Percentiles rank a stretch among this genome's conserved stretches.
Evolutionary conservation across 2,888 invertebrate species (phyloP).

Genomic region (Xanthia togata): DNA sequence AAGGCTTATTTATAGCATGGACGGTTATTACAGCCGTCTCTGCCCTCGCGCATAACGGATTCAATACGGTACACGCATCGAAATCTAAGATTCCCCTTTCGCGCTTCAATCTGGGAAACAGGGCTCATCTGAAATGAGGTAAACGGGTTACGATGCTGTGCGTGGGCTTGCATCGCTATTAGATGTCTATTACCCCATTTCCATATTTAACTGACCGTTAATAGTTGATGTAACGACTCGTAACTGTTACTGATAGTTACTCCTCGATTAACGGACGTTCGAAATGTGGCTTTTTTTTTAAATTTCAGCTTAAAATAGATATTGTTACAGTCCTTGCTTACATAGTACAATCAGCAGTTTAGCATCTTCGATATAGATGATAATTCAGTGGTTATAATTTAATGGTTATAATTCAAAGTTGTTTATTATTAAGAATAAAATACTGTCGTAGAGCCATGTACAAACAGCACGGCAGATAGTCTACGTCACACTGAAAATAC

Average conservation of each 20-base stretch:
- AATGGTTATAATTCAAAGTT: neutral
- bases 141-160: slow-evolving; percentile 38
- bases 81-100: slow-evolving; percentile 22
- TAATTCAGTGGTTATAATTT: neutral
- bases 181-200: neutral
- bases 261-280: neutral
- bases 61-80: slow-evolving; percentile 16
- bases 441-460: neutral
- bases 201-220: slow-evolving; percentile 18
- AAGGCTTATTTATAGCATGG: neutral
- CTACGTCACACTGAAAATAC: neutral
- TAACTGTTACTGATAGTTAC: neutral
- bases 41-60: slow-evolving; percentile 21
- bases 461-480: neutral
- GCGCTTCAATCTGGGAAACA: slow-evolving; percentile 16
- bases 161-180: slow-evolving; percentile 32
- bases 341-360: neutral
- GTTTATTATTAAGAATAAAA: neutral
- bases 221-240: slow-evolving; percentile 5
- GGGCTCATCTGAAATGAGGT: slow-evolving; percentile 37
- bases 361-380: no score
- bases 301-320: no score
- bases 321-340: neutral
- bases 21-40: slow-evolving; percentile 11
- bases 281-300: neutral